phyloP scores from a whole-genome alignment of 2,797 vertebrate genomes.

The Clarias platycephalus region DNA sequence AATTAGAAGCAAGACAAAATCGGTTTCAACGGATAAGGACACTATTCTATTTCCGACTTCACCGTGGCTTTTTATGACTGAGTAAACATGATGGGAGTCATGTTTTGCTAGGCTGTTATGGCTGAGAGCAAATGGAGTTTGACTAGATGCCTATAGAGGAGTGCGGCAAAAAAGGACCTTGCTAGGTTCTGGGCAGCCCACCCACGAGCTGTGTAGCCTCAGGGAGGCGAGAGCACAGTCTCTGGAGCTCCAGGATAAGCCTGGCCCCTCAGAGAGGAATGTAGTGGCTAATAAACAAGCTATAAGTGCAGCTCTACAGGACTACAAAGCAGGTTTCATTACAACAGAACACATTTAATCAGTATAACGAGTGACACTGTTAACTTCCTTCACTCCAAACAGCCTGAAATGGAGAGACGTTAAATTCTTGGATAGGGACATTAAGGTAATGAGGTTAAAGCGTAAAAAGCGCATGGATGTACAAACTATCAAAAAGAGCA shows the following conservation, averaged over 20 bases:
- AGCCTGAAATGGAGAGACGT: not conserved
- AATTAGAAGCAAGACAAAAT: not conserved
- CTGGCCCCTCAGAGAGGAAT: conserved; percentile 44
- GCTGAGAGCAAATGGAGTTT: conserved; percentile 35
- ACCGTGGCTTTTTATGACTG: not conserved
- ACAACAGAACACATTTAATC: not conserved
- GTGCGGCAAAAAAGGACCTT: conserved; percentile 47
- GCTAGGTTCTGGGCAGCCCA: conserved; percentile 58
- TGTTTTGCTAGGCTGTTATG: conserved; percentile 27
- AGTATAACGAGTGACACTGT: conserved; percentile 13
- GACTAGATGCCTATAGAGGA: conserved; percentile 56
- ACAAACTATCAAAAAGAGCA: conserved; percentile 23
- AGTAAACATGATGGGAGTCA: conserved; percentile 13
- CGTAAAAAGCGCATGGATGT: conserved; percentile 51
- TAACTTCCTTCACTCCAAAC: conserved; percentile 8
- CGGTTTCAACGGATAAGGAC: not conserved
- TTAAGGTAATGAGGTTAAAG: conserved; percentile 47
- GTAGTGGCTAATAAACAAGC: conserved; percentile 24
- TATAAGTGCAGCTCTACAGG: conserved; percentile 14
- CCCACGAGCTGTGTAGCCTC: conserved; percentile 62
- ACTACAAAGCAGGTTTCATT: conserved; percentile 28
- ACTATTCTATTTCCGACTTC: not conserved
- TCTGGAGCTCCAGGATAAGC: conserved; percentile 59
- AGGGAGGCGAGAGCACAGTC: conserved; percentile 51
- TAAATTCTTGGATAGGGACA: not conserved